phyloP scores from a whole-genome alignment of 2,888 invertebrate genomes.

The Eudasyphora cyanicolor region DNA sequence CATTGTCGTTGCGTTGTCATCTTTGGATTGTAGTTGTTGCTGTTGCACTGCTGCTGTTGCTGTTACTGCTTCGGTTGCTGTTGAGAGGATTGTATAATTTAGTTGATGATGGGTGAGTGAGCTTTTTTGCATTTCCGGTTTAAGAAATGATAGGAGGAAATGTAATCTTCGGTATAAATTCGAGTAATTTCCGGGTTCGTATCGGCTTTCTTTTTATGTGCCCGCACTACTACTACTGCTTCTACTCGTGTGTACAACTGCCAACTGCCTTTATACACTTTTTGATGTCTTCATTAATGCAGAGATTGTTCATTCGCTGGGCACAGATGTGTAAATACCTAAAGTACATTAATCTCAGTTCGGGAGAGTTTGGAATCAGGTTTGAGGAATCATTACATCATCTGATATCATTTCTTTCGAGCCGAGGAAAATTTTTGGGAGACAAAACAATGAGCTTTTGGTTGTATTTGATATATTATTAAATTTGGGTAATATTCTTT shows the following conservation, averaged over 20 bases:
- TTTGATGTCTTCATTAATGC: not conserved
- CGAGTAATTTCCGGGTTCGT: conserved; percentile 12
- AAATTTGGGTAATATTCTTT: too few relatives aligned
- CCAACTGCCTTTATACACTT: too few relatives aligned
- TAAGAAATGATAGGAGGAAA: conserved; percentile 27
- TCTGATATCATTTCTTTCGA: too few relatives aligned
- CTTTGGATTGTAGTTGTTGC: conserved; percentile 7
- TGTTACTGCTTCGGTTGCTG: not conserved
- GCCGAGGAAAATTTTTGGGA: too few relatives aligned
- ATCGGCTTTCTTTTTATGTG: conserved; percentile 7
- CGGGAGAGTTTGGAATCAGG: not conserved
- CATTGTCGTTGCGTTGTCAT: not conserved
- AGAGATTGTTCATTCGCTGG: too few relatives aligned
- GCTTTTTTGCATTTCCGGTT: conserved; percentile 36
- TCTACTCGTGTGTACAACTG: too few relatives aligned
- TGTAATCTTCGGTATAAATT: conserved; percentile 29
- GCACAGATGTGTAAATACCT: not conserved
- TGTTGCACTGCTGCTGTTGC: not conserved
- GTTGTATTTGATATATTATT: too few relatives aligned
- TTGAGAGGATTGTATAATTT: not conserved
- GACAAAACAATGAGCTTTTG: too few relatives aligned
- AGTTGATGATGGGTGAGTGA: conserved; percentile 2
- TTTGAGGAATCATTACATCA: too few relatives aligned
- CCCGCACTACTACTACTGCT: too few relatives aligned
- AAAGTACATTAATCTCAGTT: not conserved